Percentiles rank a stretch among this genome's conserved stretches.
Evolutionary conservation across 1,140 invertebrate species (phyloP).

Genomic region (roundworm (Caenorhabditis elegans)): WBcel235 BX284605.5:9155501-9156000

Average conservation of each 20-base stretch:
- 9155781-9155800: not conserved
- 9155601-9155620: not conserved
- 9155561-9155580: constrained; percentile 8
- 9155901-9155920: too few relatives aligned
- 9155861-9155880: too few relatives aligned
- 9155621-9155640: not conserved
- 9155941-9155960: too few relatives aligned
- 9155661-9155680: not conserved
- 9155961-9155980: too few relatives aligned
- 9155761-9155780: not conserved
- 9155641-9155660: not conserved
- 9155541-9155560: not conserved
- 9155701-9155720: constrained; percentile 2
- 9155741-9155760: constrained; percentile 15
- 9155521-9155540: not conserved
- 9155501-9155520: not conserved
- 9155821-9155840: too few relatives aligned
- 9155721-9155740: constrained; percentile 27
- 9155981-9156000: too few relatives aligned
- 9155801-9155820: not conserved
- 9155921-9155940: too few relatives aligned
- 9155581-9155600: not conserved
- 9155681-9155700: not conserved
- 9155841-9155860: too few relatives aligned
- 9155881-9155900: too few relatives aligned